These are phyloP conservation scores for Xiphophorus hellerii DNA, from an alignment of 2,113 vertebrate species.

Conservation along the genomic window DNA sequence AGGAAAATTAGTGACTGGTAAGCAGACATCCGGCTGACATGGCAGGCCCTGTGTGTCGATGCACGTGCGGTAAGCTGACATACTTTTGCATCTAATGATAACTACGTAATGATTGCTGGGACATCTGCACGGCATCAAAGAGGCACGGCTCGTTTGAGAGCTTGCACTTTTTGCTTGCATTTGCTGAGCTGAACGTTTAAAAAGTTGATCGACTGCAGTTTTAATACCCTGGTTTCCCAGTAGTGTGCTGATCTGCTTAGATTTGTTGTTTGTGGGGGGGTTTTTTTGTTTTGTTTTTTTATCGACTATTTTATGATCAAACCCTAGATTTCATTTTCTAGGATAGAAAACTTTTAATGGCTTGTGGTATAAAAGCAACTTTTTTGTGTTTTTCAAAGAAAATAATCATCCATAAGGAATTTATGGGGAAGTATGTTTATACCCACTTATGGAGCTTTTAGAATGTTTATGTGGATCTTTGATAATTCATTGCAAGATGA, in stretches of 20 bases:
- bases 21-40: slow-evolving; percentile 51
- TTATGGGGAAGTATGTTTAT: not conserved
- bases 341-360: slow-evolving; percentile 7
- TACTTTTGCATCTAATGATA: slow-evolving; percentile 28
- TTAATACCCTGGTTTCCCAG: slow-evolving; percentile 30
- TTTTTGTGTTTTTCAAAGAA: slow-evolving; percentile 4
- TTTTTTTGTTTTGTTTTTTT: slow-evolving; percentile 18
- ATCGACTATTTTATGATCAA: slow-evolving; percentile 30
- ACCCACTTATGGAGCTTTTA: not conserved
- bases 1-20: slow-evolving; percentile 49
- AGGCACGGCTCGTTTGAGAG: slow-evolving; percentile 37
- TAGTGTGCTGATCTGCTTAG: slow-evolving; percentile 20
- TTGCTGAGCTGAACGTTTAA: slow-evolving; percentile 53
- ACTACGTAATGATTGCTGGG: slow-evolving; percentile 22
- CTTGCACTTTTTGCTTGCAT: slow-evolving; percentile 54
- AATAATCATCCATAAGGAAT: not conserved
- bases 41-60: slow-evolving; percentile 36
- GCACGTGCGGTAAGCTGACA: slow-evolving; percentile 22
- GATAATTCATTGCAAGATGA: slow-evolving; percentile 12
- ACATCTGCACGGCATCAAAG: slow-evolving; percentile 48
- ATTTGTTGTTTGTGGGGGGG: slow-evolving; percentile 3
- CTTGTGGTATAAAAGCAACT: not conserved
- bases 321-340: slow-evolving; percentile 8
- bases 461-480: not conserved
- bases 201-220: slow-evolving; percentile 49